phyloP scores from a whole-genome alignment of 2,888 invertebrate genomes.

The Tinea semifulvella region DNA sequence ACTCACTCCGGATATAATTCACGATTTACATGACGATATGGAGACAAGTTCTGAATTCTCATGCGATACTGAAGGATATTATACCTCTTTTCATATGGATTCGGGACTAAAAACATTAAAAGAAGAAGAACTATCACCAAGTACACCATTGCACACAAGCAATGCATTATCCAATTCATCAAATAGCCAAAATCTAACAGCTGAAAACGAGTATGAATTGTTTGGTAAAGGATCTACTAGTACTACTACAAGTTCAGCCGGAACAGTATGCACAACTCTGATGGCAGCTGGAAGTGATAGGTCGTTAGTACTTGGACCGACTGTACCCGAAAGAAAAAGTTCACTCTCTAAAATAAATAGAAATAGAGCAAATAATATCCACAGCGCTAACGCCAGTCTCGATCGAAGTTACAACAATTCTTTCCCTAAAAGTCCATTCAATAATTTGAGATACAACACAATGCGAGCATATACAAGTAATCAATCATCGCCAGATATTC shows the following conservation, averaged over 20 bases:
- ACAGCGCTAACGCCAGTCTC: conserved; percentile 64
- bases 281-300: conserved; percentile 74
- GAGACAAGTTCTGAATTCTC: conserved; percentile 93
- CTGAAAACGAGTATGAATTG: conserved; percentile 89
- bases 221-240: conserved; percentile 93
- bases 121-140: conserved; percentile 71
- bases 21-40: conserved; percentile 82
- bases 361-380: conserved; percentile 54
- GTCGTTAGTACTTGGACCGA: conserved; percentile 73
- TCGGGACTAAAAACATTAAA: conserved; percentile 88
- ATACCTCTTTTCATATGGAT: conserved; percentile 97
- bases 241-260: conserved; percentile 90
- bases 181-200: conserved; percentile 75
- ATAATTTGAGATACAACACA: conserved; percentile 45
- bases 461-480: conserved; percentile 40
- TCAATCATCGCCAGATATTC: conserved; percentile 46
- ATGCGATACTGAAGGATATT: conserved; percentile 97
- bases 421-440: conserved; percentile 49
- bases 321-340: conserved; percentile 85
- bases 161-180: conserved; percentile 75
- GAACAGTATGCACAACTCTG: conserved; percentile 87
- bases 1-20: conserved; percentile 83
- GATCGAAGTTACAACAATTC: conserved; percentile 59
- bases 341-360: conserved; percentile 71
- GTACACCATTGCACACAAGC: conserved; percentile 77